A percentile compares a stretch with the other conserved stretches of the same genome.
phyloP scores from a whole-genome alignment of 2,797 vertebrate genomes.

The Pseudomugil tenellus region DNA sequence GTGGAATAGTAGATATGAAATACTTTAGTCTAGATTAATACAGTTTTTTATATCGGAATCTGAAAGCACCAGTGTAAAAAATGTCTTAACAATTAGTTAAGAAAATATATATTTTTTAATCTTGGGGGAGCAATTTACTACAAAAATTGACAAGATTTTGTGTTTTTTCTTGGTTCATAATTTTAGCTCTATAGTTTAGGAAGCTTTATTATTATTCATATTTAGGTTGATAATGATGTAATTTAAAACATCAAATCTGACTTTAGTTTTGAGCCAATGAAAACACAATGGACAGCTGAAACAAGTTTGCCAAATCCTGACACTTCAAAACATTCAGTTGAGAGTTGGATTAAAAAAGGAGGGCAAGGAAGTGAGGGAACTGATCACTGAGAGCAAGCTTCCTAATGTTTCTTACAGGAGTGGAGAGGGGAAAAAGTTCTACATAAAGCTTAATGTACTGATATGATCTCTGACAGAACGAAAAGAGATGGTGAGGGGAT shows the following conservation, averaged over 20 bases:
- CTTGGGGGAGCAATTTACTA: too few relatives aligned
- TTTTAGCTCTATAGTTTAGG: not conserved
- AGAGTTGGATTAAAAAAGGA: not conserved
- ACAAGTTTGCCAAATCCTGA: not conserved
- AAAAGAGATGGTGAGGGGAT: not conserved
- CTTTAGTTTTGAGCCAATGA: not conserved
- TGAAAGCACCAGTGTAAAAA: not conserved
- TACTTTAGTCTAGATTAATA: not conserved
- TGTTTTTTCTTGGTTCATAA: not conserved
- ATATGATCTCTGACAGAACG: constrained; percentile 29
- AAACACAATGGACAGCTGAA: not conserved
- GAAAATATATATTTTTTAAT: too few relatives aligned
- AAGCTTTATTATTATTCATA: not conserved
- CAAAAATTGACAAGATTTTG: not conserved
- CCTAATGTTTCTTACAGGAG: constrained; percentile 47
- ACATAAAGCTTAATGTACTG: constrained; percentile 30
- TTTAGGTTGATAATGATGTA: not conserved
- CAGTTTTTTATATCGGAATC: not conserved
- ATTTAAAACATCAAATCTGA: not conserved
- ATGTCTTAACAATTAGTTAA: too few relatives aligned
- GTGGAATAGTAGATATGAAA: not conserved
- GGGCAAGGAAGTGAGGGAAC: not conserved
- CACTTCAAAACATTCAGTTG: not conserved
- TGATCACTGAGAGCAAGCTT: not conserved
- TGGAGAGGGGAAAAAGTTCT: constrained; percentile 33